These are phyloP conservation scores for Pyxicephalus adspersus DNA, from an alignment of 2,113 vertebrate genomes.

Conservation along the genomic window DNA sequence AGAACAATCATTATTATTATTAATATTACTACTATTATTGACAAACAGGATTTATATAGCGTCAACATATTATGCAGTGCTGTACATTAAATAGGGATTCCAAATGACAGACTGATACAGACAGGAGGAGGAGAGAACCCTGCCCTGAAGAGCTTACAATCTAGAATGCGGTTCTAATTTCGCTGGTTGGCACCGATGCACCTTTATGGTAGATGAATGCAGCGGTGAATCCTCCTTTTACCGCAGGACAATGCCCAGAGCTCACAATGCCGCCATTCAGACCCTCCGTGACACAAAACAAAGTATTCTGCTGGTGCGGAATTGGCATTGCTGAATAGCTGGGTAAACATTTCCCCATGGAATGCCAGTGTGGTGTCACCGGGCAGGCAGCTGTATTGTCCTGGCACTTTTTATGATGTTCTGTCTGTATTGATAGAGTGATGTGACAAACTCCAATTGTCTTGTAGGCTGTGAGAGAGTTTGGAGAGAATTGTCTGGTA, in stretches of 20 bases:
- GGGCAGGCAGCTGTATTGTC: too few species aligned
- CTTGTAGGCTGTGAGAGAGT: not conserved
- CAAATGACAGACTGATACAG: too few species aligned
- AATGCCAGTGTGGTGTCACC: not conserved
- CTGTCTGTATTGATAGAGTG: not conserved
- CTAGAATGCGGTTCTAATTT: too few species aligned
- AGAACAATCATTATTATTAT: too few species aligned
- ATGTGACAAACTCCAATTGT: not conserved
- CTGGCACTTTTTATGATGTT: too few species aligned
- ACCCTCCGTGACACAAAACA: not conserved
- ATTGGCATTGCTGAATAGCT: not conserved
- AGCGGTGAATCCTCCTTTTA: not conserved
- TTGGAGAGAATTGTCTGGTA: not conserved
- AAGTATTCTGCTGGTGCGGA: not conserved
- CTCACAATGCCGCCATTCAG: not conserved
- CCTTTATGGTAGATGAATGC: not conserved
- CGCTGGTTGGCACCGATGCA: too few species aligned
- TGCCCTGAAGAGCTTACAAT: too few species aligned
- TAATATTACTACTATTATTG: too few species aligned
- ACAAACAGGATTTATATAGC: too few species aligned
- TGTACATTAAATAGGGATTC: too few species aligned
- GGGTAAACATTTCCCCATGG: not conserved
- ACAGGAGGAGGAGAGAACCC: too few species aligned
- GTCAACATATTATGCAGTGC: too few species aligned
- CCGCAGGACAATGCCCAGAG: not conserved